Evolutionary conservation across 2,888 invertebrate species (phyloP), one percentile per base, ranked within the genome.

Genomic region (Tholera decimalis): DNA sequence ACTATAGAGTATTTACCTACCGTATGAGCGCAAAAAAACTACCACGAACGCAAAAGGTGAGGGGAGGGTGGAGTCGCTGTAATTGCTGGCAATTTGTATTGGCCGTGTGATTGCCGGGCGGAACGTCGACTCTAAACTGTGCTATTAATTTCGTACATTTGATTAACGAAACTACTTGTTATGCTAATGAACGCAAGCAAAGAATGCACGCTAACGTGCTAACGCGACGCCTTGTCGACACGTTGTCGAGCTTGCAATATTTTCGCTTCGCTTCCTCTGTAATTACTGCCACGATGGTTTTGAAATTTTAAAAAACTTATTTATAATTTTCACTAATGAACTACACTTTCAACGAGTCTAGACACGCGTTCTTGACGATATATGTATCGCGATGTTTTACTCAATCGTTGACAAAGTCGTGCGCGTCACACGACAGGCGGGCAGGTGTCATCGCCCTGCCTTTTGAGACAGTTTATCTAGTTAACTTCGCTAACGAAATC

Each of bases 81-180:
- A 95, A 95, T 94, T 90, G 89, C 90, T 83, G 82, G 94, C 93
- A 94, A 95, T 95, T 95, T 95, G 94, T 94, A 94, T 94, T 93
- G 91, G 91, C 91, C 92, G 89, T 92, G 93, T 92, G 95, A 94
- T 94, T 94, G 93, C 92, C 89, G 89, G 90, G 91, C 88, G 93
- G 91, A 91, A 93, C 93, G 93, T 89, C 88, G 91, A 86, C 89
- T 93, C 93, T 94, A 95, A 95, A 93, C 94, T 93, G 89, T 89
- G 91, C 95, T 92, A 94, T 95, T 95, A 95, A 95, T 95, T 95
- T 94, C 91, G 93, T 95, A 94, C 94, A 95, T 95, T 95, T 95
- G 94, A 95, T 95, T 94, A 95, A 95, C 94, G 94, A 92, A 95
- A 95, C 93, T 94, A 94, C 94, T 94, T 94, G 94, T 95, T 95